Conservation (phyloP, 2,113 vertebrate genomes). For the Meleagris gallopavo region DNA sequence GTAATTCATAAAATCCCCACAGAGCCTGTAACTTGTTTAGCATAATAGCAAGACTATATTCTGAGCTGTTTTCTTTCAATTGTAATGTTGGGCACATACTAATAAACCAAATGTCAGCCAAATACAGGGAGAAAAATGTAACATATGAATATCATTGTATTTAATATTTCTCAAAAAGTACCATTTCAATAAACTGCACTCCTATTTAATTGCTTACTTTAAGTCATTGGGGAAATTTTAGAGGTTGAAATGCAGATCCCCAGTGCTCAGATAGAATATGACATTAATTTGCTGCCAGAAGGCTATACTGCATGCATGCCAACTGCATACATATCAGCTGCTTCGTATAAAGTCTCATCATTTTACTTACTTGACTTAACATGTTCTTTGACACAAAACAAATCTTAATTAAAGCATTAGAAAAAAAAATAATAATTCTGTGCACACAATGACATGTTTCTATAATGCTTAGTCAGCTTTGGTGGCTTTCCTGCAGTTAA, state of each 20-base stretch:
- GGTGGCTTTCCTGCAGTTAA: neutral
- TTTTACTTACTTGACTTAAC: constrained; percentile 68
- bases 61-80: constrained; percentile 86
- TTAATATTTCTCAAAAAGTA: constrained; percentile 83
- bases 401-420: constrained; percentile 66
- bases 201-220: constrained; percentile 85
- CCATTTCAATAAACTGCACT: constrained; percentile 80
- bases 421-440: constrained; percentile 28
- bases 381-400: constrained; percentile 65
- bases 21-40: constrained; percentile 85
- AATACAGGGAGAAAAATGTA: constrained; percentile 77
- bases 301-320: constrained; percentile 67
- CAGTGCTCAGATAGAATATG: constrained; percentile 76
- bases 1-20: constrained; percentile 89
- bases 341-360: constrained; percentile 64
- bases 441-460: constrained; percentile 4
- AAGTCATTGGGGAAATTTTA: constrained; percentile 85
- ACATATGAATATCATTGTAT: constrained; percentile 82
- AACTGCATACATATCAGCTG: constrained; percentile 70
- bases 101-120: constrained; percentile 90
- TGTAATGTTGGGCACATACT: constrained; percentile 92
- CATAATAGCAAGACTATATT: constrained; percentile 94
- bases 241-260: constrained; percentile 79
- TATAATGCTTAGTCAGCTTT: neutral
- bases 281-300: constrained; percentile 80